Evolutionary conservation across 2,888 invertebrate species (phyloP), one percentile per base, ranked within the genome.

Genomic region (Lasioglossum oenotherae): DNA sequence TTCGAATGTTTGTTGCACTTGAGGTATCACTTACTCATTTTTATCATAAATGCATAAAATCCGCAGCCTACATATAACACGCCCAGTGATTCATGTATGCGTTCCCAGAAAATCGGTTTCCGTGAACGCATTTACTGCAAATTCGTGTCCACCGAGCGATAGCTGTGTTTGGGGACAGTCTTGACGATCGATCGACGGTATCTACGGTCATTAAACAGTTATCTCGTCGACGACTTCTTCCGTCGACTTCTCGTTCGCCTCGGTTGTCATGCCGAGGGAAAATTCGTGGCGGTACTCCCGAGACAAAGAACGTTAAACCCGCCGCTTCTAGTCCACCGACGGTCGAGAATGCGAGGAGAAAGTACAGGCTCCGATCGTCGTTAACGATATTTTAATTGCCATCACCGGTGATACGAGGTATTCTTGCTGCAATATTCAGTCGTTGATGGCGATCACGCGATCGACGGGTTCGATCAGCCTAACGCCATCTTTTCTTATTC

Each of bases 311-410:
- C 44, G 64, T 80, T 41, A 69, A 77, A 35, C 35, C 35, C n/a
- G 72, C 60, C 60, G 44, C 57, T 31, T 53, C 53, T 69, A 72
- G 72, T 60, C 8, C 46, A 64, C 41, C 64, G 74, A 67, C 49
- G 64, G 78, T 72, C 41, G 80, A 82, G 87, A 87, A 87, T 76
- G 80, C 87, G 76, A 76, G 44, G 85, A 81, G 88, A 86, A 90
- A 84, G 82, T 82, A 73, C 64, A 75, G 72, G 53, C 73, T 80
- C 80, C 49, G 76, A 85, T 82, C 74, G 77, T 79, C 74, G 78
- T 80, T 88, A 90, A 90, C 86, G 90, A 88, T 86, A 88, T 85
- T 90, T 89, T 86, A 89, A 89, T 82, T 86, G 72, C 84, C 72
- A 73, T 75, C 77, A 53, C 23, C 44, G 35, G 72, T 46, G 87